Evolutionary conservation across 2,113 vertebrate genomes (phyloP).

Genomic region (Perognathus longimembris): DNA sequence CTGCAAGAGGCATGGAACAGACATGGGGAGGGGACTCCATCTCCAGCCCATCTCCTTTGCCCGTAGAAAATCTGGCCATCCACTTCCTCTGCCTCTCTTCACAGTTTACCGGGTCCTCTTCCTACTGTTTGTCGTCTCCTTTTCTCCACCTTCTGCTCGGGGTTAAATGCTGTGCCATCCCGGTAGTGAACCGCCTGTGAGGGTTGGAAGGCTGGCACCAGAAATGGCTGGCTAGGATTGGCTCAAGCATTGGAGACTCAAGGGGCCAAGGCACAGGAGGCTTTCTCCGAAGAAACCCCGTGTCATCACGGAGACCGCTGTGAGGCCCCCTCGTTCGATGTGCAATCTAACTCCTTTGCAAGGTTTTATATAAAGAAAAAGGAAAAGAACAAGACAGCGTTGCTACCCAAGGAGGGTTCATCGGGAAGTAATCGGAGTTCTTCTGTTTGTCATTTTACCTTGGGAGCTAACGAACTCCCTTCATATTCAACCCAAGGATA

Average conservation of each 20-base stretch:
- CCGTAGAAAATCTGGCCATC: not conserved
- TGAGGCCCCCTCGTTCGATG: not conserved
- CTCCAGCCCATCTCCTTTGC: conserved; percentile 38
- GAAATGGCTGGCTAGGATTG: not conserved
- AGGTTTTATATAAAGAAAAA: not conserved
- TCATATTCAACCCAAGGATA: not conserved
- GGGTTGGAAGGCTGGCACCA: not conserved
- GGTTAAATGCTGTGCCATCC: not conserved
- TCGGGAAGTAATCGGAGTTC: not conserved
- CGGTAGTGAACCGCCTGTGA: not conserved
- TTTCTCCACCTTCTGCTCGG: not conserved
- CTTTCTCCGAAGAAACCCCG: not conserved
- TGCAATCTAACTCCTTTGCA: not conserved
- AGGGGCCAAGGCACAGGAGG: not conserved
- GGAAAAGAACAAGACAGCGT: conserved; percentile 13
- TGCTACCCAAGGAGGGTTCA: conserved; percentile 5
- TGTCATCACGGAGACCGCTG: not conserved
- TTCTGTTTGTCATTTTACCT: not conserved
- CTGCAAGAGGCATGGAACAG: not conserved
- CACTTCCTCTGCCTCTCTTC: not conserved
- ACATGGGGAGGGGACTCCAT: not conserved
- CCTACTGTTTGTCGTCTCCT: not conserved
- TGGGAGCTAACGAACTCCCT: conserved; percentile 1
- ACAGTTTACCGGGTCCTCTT: not conserved
- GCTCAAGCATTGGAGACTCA: not conserved